Conservation (phyloP, 2,797 vertebrate species). For the Anguilla anguilla region DNA sequence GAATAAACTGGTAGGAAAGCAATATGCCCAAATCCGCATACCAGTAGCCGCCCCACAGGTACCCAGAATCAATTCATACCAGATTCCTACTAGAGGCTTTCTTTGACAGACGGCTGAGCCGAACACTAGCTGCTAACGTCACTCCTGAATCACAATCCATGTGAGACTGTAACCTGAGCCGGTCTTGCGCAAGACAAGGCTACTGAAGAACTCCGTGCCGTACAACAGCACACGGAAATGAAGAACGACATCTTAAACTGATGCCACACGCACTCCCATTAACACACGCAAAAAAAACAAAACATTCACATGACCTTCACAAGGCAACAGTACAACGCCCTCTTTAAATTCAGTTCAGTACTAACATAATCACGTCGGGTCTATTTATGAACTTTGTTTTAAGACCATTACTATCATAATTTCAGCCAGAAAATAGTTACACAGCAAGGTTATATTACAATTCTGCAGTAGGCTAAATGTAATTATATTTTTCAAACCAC, state of each 20-base stretch:
- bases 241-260: neutral
- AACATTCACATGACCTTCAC: neutral
- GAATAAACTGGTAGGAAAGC: neutral
- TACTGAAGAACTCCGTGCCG: neutral
- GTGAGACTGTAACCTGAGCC: neutral
- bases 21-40: neutral
- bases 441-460: neutral
- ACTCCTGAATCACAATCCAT: neutral
- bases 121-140: neutral
- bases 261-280: neutral
- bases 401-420: neutral
- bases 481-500: neutral
- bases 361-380: neutral
- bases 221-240: neutral
- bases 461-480: neutral
- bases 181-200: neutral
- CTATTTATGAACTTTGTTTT: slow-evolving; percentile 1
- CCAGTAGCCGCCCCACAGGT: neutral
- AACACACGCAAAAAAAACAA: neutral
- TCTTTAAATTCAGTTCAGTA: neutral
- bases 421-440: neutral
- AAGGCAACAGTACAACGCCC: neutral
- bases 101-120: neutral
- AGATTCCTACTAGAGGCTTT: neutral
- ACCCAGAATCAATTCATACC: neutral